Conservation (phyloP, 2,888 invertebrate species). For the Zaprionus lineosus region DNA sequence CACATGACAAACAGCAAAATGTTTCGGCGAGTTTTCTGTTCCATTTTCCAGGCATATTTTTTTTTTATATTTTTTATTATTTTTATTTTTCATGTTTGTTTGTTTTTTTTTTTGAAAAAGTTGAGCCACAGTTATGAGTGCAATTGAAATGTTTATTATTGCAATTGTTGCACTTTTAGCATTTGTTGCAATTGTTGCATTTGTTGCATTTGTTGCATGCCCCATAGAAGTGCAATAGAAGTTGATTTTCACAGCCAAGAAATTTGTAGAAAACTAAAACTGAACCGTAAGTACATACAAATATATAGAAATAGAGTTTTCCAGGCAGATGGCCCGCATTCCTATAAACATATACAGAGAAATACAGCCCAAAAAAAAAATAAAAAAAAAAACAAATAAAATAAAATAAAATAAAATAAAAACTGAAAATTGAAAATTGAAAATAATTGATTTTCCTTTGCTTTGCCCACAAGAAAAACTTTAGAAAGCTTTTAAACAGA, state of each 20-base stretch:
- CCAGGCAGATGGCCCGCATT: conserved; percentile 58
- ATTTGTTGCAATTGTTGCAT: conserved; percentile 54
- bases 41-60: conserved; percentile 12
- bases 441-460: background rate
- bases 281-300: conserved; percentile 61
- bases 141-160: conserved; percentile 55
- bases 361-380: conserved; percentile 5
- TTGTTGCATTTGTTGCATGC: no score
- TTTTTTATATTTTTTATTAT: conserved; percentile 7
- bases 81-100: background rate
- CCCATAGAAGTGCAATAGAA: conserved; percentile 20
- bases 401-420: conserved; percentile 41
- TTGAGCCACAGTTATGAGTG: conserved; percentile 48
- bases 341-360: conserved; percentile 25
- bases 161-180: conserved; percentile 50
- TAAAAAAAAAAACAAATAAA: conserved; percentile 11
- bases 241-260: conserved; percentile 31
- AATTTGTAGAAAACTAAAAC: conserved; percentile 24
- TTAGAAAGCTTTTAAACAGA: background rate
- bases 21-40: conserved; percentile 28
- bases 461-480: background rate
- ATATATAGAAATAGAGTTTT: conserved; percentile 55
- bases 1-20: conserved; percentile 45
- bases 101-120: conserved; percentile 20
- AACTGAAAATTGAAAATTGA: no score